phyloP scores from a whole-genome alignment of 2,797 vertebrate species.

The Thalassophryne amazonica region DNA sequence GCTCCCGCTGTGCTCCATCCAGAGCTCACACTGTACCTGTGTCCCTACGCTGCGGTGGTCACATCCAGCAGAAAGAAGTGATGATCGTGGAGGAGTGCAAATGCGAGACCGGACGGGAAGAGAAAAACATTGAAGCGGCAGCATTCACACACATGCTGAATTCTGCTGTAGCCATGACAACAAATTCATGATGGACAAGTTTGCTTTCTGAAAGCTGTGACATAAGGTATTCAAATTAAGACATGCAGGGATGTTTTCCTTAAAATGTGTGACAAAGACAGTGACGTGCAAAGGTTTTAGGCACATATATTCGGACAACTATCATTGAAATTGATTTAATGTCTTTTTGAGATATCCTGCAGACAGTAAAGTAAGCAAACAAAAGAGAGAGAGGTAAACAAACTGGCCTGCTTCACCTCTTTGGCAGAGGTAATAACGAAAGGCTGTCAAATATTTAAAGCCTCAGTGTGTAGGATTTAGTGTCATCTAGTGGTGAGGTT shows the following conservation, averaged over 20 bases:
- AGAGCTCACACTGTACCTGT: slow-evolving; percentile 54
- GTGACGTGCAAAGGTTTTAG: no score
- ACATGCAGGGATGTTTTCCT: background rate
- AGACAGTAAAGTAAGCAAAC: no score
- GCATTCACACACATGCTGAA: slow-evolving; percentile 33
- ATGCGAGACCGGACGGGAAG: slow-evolving; percentile 73
- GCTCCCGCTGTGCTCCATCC: slow-evolving; percentile 77
- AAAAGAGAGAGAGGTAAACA: no score
- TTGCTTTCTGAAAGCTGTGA: background rate
- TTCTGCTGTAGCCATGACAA: background rate
- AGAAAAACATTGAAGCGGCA: slow-evolving; percentile 34
- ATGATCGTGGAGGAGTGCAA: slow-evolving; percentile 81
- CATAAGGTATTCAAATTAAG: background rate
- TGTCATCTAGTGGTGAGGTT: no score
- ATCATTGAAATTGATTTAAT: no score
- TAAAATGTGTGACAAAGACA: background rate
- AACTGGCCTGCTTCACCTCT: no score
- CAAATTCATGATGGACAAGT: background rate
- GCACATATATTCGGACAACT: slow-evolving; percentile 4
- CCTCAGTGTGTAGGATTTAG: no score
- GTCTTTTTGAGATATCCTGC: no score
- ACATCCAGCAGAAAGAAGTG: slow-evolving; percentile 56
- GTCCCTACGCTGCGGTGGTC: slow-evolving; percentile 63
- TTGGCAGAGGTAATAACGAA: no score
- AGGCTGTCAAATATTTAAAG: no score